Percentiles rank a stretch among this genome's conserved stretches.
Evolutionary conservation across 2,888 invertebrate species (phyloP).

Genomic region (Masnerella sp.): DNA sequence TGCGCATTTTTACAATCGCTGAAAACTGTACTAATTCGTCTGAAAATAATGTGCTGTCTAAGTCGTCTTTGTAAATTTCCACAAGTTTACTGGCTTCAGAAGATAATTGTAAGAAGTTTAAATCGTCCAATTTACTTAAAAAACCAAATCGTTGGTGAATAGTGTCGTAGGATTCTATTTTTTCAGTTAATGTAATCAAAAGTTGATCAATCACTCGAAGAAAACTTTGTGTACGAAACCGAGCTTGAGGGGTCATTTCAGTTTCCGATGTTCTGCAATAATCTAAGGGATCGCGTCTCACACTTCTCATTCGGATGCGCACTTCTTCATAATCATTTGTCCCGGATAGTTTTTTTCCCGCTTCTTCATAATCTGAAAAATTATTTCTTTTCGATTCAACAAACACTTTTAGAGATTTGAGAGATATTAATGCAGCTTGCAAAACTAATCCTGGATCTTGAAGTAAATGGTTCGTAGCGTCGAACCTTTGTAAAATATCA

Average conservation of each 20-base stretch:
- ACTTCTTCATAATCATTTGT: not conserved
- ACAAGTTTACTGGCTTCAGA: constrained; percentile 10
- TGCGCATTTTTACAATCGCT: not conserved
- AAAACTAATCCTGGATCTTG: constrained; percentile 57
- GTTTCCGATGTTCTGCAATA: not conserved
- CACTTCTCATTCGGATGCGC: not conserved
- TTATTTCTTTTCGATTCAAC: constrained; percentile 60
- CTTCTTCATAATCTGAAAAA: constrained; percentile 62
- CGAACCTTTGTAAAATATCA: constrained; percentile 61
- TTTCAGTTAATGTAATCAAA: not conserved
- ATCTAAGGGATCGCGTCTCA: not conserved
- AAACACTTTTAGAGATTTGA: constrained; percentile 63
- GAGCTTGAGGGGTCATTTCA: not conserved
- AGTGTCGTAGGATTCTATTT: not conserved
- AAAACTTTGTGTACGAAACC: not conserved
- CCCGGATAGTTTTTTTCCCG: constrained; percentile 29
- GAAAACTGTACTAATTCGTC: constrained; percentile 18
- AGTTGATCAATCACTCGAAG: not conserved
- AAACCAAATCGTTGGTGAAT: not conserved
- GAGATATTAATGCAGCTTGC: constrained; percentile 58
- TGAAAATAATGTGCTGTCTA: constrained; percentile 9
- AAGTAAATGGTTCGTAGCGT: constrained; percentile 14
- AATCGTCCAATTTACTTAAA: not conserved
- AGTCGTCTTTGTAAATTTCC: constrained; percentile 12
- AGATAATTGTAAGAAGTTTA: not conserved